Evolutionary conservation across 2,113 vertebrate genomes (phyloP), one percentile per base, ranked within the genome.

Genomic region (Nothocercus nigrocapillus): DNA sequence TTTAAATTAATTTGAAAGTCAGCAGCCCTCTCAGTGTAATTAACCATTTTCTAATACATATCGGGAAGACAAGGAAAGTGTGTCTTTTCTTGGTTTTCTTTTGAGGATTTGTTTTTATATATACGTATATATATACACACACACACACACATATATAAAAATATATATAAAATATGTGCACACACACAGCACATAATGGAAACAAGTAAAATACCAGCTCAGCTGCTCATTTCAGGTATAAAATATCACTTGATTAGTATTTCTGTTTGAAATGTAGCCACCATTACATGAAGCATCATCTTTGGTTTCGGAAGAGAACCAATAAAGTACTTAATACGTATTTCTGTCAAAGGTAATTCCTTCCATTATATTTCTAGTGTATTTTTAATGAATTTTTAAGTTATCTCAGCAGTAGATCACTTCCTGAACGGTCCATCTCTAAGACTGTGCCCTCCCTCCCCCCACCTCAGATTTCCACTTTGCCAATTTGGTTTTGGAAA

Each of bases 341-440:
- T 44, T 67, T 13, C 14, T 94, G 20, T 73, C 28, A 76, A 34
- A 61, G 51, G 3, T 1, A 1, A 7, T 84, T 84, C 40, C 25
- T 14, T 84, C 7, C 2, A 1, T 68, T 87, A 15, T 84, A 7
- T 77, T 92, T 87, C 78, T 69, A 1, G 40, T 66, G 4, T 87
- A 16, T 40, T 85, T 51, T 90, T 22, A 49, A 54, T 91, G 34
- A 53, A 34, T 61, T 84, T 44, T 95, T 69, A 82, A 84, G 38
- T 95, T 25, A 27, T 0, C 0, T 40, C n/a, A 59, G 40, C 54
- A 32, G 67, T 28, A 51, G 44, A 74, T 24, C 34, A 49, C 24
- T 80, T 94, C 49, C 49, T 72, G 4, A 32, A 75, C 22, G 59
- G 32, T 14, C 19, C 7, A 18, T 58, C 15, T 82, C 30, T 63